Evolutionary conservation across 2,797 vertebrate species (phyloP), one percentile per base, ranked within the genome.

Genomic region (Pampus argenteus): DNA sequence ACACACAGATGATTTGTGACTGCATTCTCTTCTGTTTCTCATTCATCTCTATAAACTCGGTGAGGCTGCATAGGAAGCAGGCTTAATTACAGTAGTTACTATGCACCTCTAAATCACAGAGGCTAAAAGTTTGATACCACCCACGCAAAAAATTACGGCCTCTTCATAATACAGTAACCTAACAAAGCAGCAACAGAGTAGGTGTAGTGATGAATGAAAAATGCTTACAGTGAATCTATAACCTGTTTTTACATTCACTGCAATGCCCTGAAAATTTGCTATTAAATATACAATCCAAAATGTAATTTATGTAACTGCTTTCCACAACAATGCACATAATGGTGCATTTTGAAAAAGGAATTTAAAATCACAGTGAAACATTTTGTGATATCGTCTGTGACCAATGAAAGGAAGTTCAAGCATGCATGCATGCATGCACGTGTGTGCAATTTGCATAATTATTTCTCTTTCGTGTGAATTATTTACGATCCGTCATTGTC

Each of bases 101-200:
- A 25, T 82, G 77, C 47, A 73, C 40, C 51, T 45, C 68, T 66
- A 42, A 69, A 54, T 45, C 67, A 62, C 34, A 48, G 57, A 64
- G 79, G 75, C 58, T 76, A 79, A 86, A 88, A 69, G 82, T 86
- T 81, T 88, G 42, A 81, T 70, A 81, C 60, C 58, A 76, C 60
- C 79, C 57, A 76, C 47, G 36, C 55, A 65, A 51, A 76, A 66
- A 81, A 65, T 69, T 60, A 69, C 59, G 52, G 40, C 31, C 59
- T 66, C 38, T 56, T 50, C 29, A 60, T 68, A 50, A 72, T 78
- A 60, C 65, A 50, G 70, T 78, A 34, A 67, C 67, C 66, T 56
- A 58, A 68, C 57, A 57, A 81, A 78, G 52, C 26, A 56, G 59
- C 10, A 0, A 45, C 25, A n/a, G 52, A 56, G 40, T 47, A 62